Evolutionary conservation across 2,888 invertebrate species (phyloP), one percentile per base, ranked within the genome.

Genomic region (Odontothrips loti): DNA sequence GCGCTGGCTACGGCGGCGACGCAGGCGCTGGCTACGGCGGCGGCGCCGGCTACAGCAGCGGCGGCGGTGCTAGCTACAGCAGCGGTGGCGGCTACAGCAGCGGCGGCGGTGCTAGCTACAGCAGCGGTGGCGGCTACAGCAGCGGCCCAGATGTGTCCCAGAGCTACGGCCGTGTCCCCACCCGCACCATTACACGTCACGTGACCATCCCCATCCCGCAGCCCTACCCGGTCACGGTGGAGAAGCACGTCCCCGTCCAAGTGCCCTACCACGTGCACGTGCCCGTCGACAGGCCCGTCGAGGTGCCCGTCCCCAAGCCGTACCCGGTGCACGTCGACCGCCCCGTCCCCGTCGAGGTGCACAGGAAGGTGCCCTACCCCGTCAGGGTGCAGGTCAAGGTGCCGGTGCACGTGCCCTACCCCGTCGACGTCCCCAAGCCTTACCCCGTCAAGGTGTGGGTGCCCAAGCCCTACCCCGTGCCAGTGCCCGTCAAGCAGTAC

Each of bases 211-310:
- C 68, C 68, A 75, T 75, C 68, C 68, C 68, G 10, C 68, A 75
- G 68, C 68, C 68, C 10, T 83, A 83, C 79, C 84, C 84, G 27
- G 83, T 83, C 47, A 83, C 83, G 1, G 84, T 84, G 23, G 84
- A 84, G 9, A 83, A 83, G n/a, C 83, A 82, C 51, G 83, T 82
- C 47, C 84, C 84, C 2, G 83, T 82, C 47, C 84, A 84, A 0
- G 83, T 83, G 47, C 82, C 84, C n/a, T 82, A 83, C 47, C 85
- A 84, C 9, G 83, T 84, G 23, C 68, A 75, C 11, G 68, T 75
- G 27, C 68, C 68, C 68, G 68, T 75, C 10, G 68, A 75, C 68
- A 23, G 68, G 27, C 48, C 79, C 63, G 20, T 78, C 29, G 80
- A 80, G 78, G 80, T 80, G 68, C 23, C 68, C 68, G 68, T 75